Evolutionary conservation across 2,797 vertebrate species (phyloP), one percentile per base, ranked within the genome.

Genomic region (Sparidentex hasta): DNA sequence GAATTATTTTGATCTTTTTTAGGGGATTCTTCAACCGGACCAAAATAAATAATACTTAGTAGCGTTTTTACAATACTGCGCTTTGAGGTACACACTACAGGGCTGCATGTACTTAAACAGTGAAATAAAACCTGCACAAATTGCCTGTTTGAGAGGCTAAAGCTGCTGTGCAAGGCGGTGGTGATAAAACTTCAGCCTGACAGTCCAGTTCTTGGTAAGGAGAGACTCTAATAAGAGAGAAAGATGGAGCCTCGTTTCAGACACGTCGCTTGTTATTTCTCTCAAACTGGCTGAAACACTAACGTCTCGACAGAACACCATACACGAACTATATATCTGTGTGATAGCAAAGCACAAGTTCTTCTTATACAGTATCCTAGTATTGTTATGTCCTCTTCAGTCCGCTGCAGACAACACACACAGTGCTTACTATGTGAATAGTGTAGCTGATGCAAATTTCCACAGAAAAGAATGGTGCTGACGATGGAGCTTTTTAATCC

Each of bases 211-310:
- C 20, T 54, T 67, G n/a, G 27, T 33, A 25, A 52, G 21, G 65
- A 46, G 50, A 21, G 63, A 58, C 68, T 63, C 68, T 63, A 72
- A 76, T 68, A 52, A 82, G 59, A 66, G 23, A 20, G 41, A 33
- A 65, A 55, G 23, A 66, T 38, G 43, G 62, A 64, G 38, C 52
- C 13, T 64, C 9, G 14, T 51, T 44, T 56, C 52, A 7, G 57
- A 27, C 7, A 38, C 5, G 20, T n/a, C 44, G 46, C 29, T 77
- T 67, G 54, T 18, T 8, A 69, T 69, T 47, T 33, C 58, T 59
- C 41, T 66, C 14, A 21, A 7, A 50, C 46, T 29, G 12, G 29
- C 11, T 46, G 41, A 18, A 23, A 41, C 2, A 41, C 1, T 11
- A 23, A 44, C 23, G 46, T 68, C 6, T n/a, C 21, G 0, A 59